Percentiles rank a stretch among this genome's conserved stretches.
phyloP scores from a whole-genome alignment of 92 coral and sea anemone species.

The Phenganax stokvisi region DNA sequence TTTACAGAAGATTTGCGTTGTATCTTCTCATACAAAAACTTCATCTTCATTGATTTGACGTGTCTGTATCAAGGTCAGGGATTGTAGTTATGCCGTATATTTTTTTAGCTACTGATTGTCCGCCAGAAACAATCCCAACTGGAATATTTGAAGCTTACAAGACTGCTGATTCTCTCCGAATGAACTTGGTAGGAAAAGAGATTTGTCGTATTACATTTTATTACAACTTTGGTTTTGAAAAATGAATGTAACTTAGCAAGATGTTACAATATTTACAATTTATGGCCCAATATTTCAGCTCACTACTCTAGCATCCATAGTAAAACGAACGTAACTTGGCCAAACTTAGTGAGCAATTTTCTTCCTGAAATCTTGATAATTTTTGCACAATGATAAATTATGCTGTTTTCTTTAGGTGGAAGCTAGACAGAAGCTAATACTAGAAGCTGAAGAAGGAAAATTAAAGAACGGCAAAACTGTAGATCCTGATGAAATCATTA shows the following conservation, averaged over 20 bases:
- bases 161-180: slow-evolving; percentile 85
- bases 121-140: slow-evolving; percentile 78
- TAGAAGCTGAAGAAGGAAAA: slow-evolving; percentile 80
- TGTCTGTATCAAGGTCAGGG: not conserved
- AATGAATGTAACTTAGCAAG: not conserved
- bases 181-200: slow-evolving; percentile 62
- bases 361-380: not conserved
- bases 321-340: too few species aligned
- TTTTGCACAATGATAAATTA: not conserved
- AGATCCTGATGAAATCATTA: slow-evolving; percentile 75
- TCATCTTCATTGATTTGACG: too few species aligned
- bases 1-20: too few species aligned
- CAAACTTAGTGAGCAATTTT: too few species aligned
- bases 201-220: not conserved
- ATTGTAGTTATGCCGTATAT: not conserved
- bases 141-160: slow-evolving; percentile 85
- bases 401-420: slow-evolving; percentile 60
- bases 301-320: too few species aligned
- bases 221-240: not conserved
- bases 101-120: slow-evolving; percentile 69
- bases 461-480: slow-evolving; percentile 55
- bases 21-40: too few species aligned
- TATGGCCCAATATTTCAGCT: too few species aligned
- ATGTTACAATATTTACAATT: not conserved
- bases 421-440: slow-evolving; percentile 85